A percentile compares a stretch with the other conserved stretches of the same genome.
phyloP scores from a whole-genome alignment of 1,140 invertebrate genomes.

The Agrilus planipennis region DNA sequence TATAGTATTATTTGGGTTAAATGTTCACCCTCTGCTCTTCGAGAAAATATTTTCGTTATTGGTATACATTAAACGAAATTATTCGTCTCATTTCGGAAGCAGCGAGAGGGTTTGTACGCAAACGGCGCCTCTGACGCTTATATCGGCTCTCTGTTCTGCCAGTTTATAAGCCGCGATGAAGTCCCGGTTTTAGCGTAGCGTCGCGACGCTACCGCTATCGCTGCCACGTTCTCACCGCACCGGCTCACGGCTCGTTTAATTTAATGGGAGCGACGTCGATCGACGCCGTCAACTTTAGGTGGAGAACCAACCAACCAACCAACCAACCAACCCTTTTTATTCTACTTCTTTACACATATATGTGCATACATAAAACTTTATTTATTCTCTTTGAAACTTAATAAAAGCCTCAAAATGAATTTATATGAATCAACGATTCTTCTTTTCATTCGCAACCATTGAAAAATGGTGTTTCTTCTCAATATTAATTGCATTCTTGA shows the following conservation, averaged over 20 bases:
- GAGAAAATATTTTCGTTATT: background rate
- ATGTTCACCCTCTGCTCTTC: background rate
- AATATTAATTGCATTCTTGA: too few species aligned
- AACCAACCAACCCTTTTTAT: background rate
- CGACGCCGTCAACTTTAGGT: too few species aligned
- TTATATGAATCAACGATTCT: too few species aligned
- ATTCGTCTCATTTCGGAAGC: background rate
- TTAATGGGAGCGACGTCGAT: background rate
- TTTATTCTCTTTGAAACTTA: too few species aligned
- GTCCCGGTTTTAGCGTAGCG: too few species aligned
- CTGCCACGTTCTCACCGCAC: slow-evolving; percentile 1
- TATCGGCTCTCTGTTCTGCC: background rate
- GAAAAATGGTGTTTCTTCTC: too few species aligned
- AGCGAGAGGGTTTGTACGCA: background rate
- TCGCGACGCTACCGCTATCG: background rate
- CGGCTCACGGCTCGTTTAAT: slow-evolving; percentile 5
- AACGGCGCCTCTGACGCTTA: background rate
- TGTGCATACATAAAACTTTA: too few species aligned
- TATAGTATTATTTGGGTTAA: too few species aligned
- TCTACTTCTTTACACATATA: too few species aligned
- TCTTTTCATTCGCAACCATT: too few species aligned
- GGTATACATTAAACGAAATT: background rate
- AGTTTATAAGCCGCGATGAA: slow-evolving; percentile 1
- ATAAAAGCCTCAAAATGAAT: too few species aligned
- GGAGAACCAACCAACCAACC: background rate